phyloP scores from a whole-genome alignment of 2,888 invertebrate species.

The Drosophila histrio region DNA sequence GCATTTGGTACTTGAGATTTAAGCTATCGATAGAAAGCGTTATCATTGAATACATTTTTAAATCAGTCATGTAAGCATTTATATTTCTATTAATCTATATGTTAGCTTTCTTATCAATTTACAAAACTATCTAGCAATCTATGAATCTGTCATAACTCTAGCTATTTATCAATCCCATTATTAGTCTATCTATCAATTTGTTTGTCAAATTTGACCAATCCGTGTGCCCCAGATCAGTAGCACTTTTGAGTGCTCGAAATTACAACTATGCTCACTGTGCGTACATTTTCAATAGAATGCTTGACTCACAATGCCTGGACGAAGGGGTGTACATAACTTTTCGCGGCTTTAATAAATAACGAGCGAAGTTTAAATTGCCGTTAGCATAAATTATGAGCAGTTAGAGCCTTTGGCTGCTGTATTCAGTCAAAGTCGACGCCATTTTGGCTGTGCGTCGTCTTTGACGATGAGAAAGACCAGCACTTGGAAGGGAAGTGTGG shows the following conservation, averaged over 20 bases:
- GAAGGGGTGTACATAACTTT: slow-evolving; percentile 12
- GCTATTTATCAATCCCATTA: too few relatives aligned
- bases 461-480: slow-evolving; percentile 13
- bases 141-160: too few relatives aligned
- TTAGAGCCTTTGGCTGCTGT: slow-evolving; percentile 65
- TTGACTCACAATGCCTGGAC: slow-evolving; percentile 36
- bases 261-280: slow-evolving; percentile 43
- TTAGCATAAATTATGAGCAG: slow-evolving; percentile 81
- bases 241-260: neutral
- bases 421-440: slow-evolving; percentile 61
- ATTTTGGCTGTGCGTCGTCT: slow-evolving; percentile 40
- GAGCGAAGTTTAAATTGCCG: slow-evolving; percentile 78
- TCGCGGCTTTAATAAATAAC: slow-evolving; percentile 74
- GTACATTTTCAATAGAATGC: slow-evolving; percentile 32
- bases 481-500: neutral
- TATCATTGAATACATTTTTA: too few relatives aligned
- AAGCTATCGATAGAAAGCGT: neutral
- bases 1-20: neutral
- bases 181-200: too few relatives aligned
- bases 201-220: too few relatives aligned
- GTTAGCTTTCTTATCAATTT: neutral
- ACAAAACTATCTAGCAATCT: neutral
- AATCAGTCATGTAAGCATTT: too few relatives aligned
- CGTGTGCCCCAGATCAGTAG: too few relatives aligned
- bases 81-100: too few relatives aligned